Evolutionary conservation across 53 echinoderm and acorn worm genomes (phyloP).

Genomic region (Holothuria scabra): DNA sequence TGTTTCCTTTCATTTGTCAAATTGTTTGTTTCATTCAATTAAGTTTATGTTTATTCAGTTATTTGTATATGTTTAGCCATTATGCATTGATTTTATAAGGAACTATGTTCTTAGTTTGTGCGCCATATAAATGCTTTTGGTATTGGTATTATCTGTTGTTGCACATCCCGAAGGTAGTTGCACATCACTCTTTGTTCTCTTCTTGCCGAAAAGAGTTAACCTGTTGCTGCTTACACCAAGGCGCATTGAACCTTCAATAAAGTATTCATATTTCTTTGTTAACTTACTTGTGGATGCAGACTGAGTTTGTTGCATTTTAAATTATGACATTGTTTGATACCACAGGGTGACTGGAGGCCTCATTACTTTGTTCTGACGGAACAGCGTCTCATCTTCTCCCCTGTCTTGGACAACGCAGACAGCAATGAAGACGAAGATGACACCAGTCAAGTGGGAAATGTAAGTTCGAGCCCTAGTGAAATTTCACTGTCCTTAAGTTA

Average conservation of each 20-base stretch:
- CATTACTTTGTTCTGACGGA: constrained; percentile 95
- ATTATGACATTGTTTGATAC: neutral
- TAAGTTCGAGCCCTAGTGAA: neutral
- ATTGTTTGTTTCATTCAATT: too few species aligned
- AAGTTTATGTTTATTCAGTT: too few species aligned
- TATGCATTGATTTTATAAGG: too few species aligned
- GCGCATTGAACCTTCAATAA: neutral
- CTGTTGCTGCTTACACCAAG: neutral
- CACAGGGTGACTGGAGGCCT: constrained; percentile 89
- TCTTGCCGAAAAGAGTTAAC: too few species aligned
- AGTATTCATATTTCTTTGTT: neutral
- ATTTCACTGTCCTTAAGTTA: neutral
- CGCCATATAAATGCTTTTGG: too few species aligned
- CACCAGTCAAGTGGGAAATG: constrained; percentile 44
- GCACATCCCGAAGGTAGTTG: too few species aligned
- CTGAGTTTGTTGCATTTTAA: neutral
- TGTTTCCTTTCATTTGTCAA: too few species aligned
- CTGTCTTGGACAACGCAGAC: constrained; percentile 70
- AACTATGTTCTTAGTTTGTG: too few species aligned
- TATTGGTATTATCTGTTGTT: too few species aligned
- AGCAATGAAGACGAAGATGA: constrained; percentile 94
- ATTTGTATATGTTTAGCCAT: too few species aligned
- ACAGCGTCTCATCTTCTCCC: constrained; percentile 84
- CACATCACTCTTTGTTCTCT: too few species aligned
- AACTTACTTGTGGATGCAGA: neutral